These are phyloP conservation scores for Ornithoptera priamus DNA, from an alignment of 2,888 invertebrate genomes.

Conservation along the genomic window DNA sequence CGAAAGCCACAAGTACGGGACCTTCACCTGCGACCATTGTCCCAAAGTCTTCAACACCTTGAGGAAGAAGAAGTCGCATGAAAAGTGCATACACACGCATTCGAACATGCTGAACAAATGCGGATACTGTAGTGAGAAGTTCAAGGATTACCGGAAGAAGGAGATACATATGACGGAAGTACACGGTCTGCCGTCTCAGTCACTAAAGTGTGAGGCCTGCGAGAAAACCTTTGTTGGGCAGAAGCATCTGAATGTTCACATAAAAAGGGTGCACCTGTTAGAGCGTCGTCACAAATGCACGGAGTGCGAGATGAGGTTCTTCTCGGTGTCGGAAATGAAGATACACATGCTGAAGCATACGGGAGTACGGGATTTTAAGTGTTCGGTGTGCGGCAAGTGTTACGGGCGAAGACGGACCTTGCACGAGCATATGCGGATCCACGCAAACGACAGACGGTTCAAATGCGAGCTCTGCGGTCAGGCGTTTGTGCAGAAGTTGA, in stretches of 20 bases:
- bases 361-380: slow-evolving; percentile 52
- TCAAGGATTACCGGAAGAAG: slow-evolving; percentile 50
- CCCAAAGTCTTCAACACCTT: slow-evolving; percentile 71
- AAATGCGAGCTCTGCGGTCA: slow-evolving; percentile 43
- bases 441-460: slow-evolving; percentile 41
- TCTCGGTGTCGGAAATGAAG: slow-evolving; percentile 49
- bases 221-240: slow-evolving; percentile 48
- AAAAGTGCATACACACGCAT: slow-evolving; percentile 60
- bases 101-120: slow-evolving; percentile 51
- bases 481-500: slow-evolving; percentile 43
- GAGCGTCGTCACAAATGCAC: slow-evolving; percentile 43
- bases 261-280: slow-evolving; percentile 56
- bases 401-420: slow-evolving; percentile 45
- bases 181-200: slow-evolving; percentile 46
- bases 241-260: slow-evolving; percentile 49
- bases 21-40: slow-evolving; percentile 59
- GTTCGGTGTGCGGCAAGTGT: slow-evolving; percentile 57
- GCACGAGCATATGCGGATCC: slow-evolving; percentile 46
- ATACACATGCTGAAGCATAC: slow-evolving; percentile 60
- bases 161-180: slow-evolving; percentile 49
- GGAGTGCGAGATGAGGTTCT: slow-evolving; percentile 51
- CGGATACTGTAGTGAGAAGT: slow-evolving; percentile 55
- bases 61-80: slow-evolving; percentile 66
- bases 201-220: slow-evolving; percentile 53
- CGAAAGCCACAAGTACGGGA: slow-evolving; percentile 52